Percentiles rank a stretch among this genome's conserved stretches.
These are phyloP conservation scores for Lasiommata megera DNA, from an alignment of 2,888 invertebrate species.

Conservation along the genomic window DNA sequence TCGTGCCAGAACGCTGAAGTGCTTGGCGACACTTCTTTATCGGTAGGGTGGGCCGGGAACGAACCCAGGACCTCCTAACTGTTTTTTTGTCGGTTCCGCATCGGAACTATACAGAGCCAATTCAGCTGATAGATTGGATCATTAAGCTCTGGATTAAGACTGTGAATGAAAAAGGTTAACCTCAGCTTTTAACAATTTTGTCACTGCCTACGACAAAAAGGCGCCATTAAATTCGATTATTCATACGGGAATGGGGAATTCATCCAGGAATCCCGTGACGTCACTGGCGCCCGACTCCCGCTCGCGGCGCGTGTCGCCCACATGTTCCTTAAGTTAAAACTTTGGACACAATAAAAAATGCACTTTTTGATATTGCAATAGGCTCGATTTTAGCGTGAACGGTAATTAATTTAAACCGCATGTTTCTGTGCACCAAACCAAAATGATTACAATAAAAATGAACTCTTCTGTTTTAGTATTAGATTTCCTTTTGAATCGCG, in stretches of 20 bases:
- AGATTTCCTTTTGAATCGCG: background rate
- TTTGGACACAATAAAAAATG: conserved; percentile 10
- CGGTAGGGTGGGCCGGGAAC: too few species aligned
- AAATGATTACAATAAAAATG: conserved; percentile 1
- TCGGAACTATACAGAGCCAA: too few species aligned
- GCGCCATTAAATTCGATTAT: conserved; percentile 5
- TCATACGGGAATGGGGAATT: conserved; percentile 30
- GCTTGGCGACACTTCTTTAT: too few species aligned
- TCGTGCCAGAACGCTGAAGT: too few species aligned
- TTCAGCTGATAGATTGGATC: too few species aligned
- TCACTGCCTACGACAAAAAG: background rate
- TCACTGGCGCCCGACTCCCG: conserved; percentile 58
- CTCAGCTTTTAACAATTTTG: too few species aligned
- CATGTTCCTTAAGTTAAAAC: conserved; percentile 40
- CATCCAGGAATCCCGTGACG: conserved; percentile 60
- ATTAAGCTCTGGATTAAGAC: too few species aligned
- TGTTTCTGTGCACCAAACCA: background rate
- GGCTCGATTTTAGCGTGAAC: background rate
- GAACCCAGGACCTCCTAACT: too few species aligned
- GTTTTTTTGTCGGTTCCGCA: too few species aligned
- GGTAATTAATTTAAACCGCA: too few species aligned
- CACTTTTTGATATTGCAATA: background rate
- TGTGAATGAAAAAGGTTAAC: too few species aligned
- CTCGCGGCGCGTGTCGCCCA: conserved; percentile 50
- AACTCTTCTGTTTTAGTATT: background rate